Conservation (phyloP, 2,113 vertebrate species). For the Procavia capensis region DNA sequence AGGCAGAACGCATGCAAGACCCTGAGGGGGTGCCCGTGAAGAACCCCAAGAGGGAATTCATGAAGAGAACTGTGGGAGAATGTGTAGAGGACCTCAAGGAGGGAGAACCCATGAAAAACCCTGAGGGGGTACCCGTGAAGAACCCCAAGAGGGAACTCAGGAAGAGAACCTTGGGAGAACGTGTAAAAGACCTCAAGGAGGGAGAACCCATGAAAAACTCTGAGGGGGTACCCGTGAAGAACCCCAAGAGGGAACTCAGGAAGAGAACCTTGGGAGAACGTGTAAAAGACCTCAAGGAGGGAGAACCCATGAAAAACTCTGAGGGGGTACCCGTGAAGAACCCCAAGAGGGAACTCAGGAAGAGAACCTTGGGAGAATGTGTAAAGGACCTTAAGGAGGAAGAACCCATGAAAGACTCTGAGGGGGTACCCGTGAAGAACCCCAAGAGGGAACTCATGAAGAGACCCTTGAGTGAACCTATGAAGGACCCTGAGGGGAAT, state of each 20-base stretch:
- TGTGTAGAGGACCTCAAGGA: no score
- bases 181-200: not conserved
- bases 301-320: not conserved
- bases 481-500: not conserved
- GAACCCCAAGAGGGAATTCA: no score
- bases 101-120: not conserved
- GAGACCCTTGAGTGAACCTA: rapidly evolving
- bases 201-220: not conserved
- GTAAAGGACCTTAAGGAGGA: not conserved
- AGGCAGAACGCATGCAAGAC: no score
- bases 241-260: not conserved
- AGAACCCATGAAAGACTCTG: not conserved
- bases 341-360: not conserved
- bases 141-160: no score
- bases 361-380: no score
- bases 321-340: not conserved
- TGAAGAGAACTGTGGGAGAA: not conserved
- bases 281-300: not conserved
- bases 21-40: no score
- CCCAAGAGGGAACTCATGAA: not conserved
- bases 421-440: no score
- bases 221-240: not conserved
- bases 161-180: not conserved
- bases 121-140: no score
- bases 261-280: no score